Evolutionary conservation across 2,113 vertebrate species (phyloP).

Genomic region (Phaethon lepturus): DNA sequence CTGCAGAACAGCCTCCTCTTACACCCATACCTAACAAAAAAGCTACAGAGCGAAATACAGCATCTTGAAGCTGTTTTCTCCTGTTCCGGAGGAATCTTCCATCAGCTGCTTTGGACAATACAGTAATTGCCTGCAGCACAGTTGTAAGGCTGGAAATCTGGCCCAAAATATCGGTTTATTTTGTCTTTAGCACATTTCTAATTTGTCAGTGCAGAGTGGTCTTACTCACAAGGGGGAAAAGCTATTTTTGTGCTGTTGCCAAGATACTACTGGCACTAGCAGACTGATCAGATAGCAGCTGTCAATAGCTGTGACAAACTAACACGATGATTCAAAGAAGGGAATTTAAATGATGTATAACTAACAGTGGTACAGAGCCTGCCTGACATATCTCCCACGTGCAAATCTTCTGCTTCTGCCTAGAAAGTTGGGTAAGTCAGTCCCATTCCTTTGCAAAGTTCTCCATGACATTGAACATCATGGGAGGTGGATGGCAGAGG

Average conservation of each 20-base stretch:
- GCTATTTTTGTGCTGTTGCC: constrained; percentile 82
- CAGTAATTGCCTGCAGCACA: neutral
- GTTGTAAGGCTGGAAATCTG: constrained; percentile 3
- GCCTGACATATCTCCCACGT: neutral
- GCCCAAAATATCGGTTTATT: constrained; percentile 70
- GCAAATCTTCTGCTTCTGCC: neutral
- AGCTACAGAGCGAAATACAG: neutral
- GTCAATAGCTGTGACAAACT: constrained; percentile 76
- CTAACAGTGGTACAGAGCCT: neutral
- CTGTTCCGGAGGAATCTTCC: neutral
- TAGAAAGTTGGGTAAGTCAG: neutral
- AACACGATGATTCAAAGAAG: constrained; percentile 72
- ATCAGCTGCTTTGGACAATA: neutral
- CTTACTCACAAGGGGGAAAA: constrained; percentile 75
- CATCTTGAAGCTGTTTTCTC: neutral
- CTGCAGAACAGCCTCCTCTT: neutral
- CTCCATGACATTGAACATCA: neutral
- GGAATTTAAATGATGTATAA: constrained; percentile 71
- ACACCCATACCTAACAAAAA: neutral
- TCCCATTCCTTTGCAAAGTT: neutral
- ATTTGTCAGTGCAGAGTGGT: constrained; percentile 77
- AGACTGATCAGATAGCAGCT: constrained; percentile 79
- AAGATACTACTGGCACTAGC: constrained; percentile 77
- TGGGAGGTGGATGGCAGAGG: neutral
- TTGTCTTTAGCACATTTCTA: constrained; percentile 74